Conservation (phyloP, 2,113 vertebrate genomes). For the Chunga burmeisteri region DNA sequence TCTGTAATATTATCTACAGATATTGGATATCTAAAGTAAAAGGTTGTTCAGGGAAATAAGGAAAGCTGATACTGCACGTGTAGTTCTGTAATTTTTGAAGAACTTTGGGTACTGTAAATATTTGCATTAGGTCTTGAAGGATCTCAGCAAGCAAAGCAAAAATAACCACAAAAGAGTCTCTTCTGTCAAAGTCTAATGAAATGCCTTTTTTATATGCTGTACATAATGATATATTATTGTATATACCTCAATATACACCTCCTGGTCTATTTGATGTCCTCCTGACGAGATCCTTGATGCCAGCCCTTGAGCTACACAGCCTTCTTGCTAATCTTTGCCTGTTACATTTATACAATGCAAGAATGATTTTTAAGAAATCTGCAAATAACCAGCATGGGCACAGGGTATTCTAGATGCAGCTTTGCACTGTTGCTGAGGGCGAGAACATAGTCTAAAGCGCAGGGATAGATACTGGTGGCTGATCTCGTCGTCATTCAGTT, state of each 20-base stretch:
- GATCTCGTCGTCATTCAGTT: background rate
- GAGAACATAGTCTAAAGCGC: background rate
- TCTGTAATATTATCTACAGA: background rate
- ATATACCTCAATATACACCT: background rate
- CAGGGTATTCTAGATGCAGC: background rate
- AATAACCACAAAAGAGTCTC: rapidly evolving
- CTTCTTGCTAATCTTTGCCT: background rate
- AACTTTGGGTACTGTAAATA: background rate
- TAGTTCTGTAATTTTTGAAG: background rate
- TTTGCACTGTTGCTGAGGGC: background rate
- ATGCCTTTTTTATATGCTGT: background rate
- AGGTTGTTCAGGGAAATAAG: background rate
- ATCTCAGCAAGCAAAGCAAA: background rate
- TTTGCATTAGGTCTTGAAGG: background rate
- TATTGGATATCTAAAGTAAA: background rate
- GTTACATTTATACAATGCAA: background rate
- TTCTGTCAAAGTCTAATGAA: background rate
- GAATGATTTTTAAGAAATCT: background rate
- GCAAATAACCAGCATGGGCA: background rate
- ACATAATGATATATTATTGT: background rate
- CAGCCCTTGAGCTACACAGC: background rate
- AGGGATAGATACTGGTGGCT: background rate
- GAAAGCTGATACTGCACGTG: background rate
- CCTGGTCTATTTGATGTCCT: background rate
- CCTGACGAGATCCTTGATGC: background rate